Base-by-base conservation (phyloP, 92 coral and sea anemone genomes). In the Hydrozoanthus gracilis region DNA sequence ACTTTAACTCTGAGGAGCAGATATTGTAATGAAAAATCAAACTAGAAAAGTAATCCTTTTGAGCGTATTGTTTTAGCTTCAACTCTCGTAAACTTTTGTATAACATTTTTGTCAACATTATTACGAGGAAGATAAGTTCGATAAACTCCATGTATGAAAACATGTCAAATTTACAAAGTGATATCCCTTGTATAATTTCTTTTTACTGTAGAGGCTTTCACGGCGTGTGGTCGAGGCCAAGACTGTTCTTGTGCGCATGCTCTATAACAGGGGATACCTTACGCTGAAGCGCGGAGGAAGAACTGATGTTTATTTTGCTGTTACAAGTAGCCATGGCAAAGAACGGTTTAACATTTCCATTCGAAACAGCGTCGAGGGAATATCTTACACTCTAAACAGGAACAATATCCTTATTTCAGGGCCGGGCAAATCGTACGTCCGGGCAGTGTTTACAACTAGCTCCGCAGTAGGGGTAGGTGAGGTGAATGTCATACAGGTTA, bases 171-270 rank as follows among this genome's bases (percentile, higher is more conserved):
- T 27, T 27, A 27, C 39, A 27, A 27, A 27, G 39, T 27, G 39
- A 27, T 27, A 27, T 27, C 39, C 39, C 39, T 27, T 27, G 39
- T 27, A 27, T 27, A 27, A 27, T 27, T 27, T 27, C 39, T 27
- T 27, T 6, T 35, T 39, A 13, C 44, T 61, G 51, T 52, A 78
- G 83, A 44, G 83, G 27, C 39, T 78, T 27, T 78, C 83, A 5
- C 83, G 83, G 17, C 78, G 78, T 12, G 39, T 56, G 35, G 71
- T 78, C 44, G 83, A 78, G 45, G 54, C 71, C 4, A 78, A 78
- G 65, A 13, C 55, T 0, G 55, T 46, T 10, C 69, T 58, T 3
- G 64, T 78, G 9, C 83, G 83, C 64, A 39, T 78, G 54, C 83
- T 78, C 69, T 78, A 78, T 52, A 78, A 60, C 83, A 78, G 46